Evolutionary conservation across 1,140 invertebrate genomes (phyloP).

Genomic region (Monochamus saltuarius): DNA sequence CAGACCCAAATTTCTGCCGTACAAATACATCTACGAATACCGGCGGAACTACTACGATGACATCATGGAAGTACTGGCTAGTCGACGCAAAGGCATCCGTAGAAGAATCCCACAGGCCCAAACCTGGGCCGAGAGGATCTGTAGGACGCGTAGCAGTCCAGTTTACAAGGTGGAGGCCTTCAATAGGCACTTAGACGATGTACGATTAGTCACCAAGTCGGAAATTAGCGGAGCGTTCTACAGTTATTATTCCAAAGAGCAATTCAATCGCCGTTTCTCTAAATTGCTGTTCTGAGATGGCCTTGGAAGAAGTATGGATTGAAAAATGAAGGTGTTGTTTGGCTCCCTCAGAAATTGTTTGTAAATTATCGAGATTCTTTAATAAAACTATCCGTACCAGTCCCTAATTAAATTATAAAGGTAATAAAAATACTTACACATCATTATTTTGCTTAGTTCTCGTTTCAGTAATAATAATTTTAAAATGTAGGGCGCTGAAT

Average conservation of each 20-base stretch:
- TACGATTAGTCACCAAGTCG: conserved; percentile 41
- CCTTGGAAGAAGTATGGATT: not conserved
- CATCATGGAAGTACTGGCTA: conserved; percentile 75
- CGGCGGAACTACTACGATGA: conserved; percentile 81
- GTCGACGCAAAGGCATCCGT: conserved; percentile 65
- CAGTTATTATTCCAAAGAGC: conserved; percentile 39
- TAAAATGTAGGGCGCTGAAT: too few species aligned
- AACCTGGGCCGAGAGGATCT: conserved; percentile 78
- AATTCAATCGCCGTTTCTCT: conserved; percentile 40
- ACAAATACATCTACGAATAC: conserved; percentile 79
- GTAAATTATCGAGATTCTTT: not conserved
- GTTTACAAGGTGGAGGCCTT: conserved; percentile 39
- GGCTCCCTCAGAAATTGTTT: not conserved
- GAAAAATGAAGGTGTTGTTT: not conserved
- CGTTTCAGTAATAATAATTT: too few species aligned
- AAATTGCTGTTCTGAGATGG: conserved; percentile 15
- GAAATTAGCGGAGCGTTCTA: conserved; percentile 43
- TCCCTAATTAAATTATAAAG: too few species aligned
- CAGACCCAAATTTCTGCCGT: conserved; percentile 74
- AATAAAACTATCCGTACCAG: too few species aligned
- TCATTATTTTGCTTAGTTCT: too few species aligned
- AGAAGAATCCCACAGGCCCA: conserved; percentile 71
- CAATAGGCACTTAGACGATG: conserved; percentile 37
- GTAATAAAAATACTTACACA: too few species aligned
- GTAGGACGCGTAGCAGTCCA: conserved; percentile 65